Base-by-base conservation (phyloP, 2,797 vertebrate species). In the Anguilla megastoma region DNA sequence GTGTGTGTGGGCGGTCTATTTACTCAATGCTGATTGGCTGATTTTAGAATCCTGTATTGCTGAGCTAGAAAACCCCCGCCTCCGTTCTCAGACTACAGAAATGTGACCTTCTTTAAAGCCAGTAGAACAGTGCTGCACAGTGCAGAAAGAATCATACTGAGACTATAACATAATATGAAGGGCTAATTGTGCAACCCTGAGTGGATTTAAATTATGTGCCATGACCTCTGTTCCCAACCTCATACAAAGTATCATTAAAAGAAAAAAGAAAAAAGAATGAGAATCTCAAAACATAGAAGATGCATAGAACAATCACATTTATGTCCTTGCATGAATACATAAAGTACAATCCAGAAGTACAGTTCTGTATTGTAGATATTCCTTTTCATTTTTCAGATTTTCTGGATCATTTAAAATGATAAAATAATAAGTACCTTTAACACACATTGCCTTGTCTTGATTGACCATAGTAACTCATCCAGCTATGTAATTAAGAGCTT, bases 81-180 rank as follows among this genome's bases (percentile, higher is more conserved):
- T 90, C 52, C 83, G 1, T 89, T 87, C 88, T 30, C 87, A 89
- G 45, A 89, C 86, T 89, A 74, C 76, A 69, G 33, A 16, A 36
- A 41, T 16, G 48, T 63, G 89, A 85, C 90, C 91, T 93, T 91
- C 92, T 89, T 93, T 93, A 87, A 90, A 87, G 56, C 30, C 56
- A 88, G 86, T 90, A 71, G 24, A 89, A 88, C 85, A 90, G 91
- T 71, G n/a, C 27, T 30, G n/a, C n/a, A 10, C 0, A 52, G 50
- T 52, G 50, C 10, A 69, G 24, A n/a, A 66, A 4, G 63, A 27
- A 27, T 71, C 69, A 71, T 14, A 71, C 2, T 9, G n/a, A 71
- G 27, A n/a, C 27, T 71, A 7, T 71, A 27, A 30, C 2, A 36
- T 76, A 76, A 14, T 41, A 33, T 41, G 36, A 18, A 2, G 8